Conservation (phyloP, 2,888 invertebrate species). For the Apamea crenata region DNA sequence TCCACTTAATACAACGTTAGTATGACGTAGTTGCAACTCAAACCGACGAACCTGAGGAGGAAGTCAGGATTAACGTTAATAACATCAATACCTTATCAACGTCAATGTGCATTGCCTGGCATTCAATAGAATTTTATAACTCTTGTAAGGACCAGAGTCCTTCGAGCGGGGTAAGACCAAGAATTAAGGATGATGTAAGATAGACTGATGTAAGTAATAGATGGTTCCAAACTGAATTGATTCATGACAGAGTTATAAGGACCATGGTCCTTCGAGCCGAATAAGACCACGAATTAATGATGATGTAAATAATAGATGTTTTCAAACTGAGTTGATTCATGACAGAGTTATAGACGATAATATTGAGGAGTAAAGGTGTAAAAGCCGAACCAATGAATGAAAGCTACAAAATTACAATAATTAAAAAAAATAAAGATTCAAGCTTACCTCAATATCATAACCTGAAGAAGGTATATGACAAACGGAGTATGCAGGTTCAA, state of each 20-base stretch:
- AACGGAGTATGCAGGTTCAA: constrained; percentile 63
- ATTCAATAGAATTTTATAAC: background rate
- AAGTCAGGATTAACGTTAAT: background rate
- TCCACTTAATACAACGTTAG: constrained; percentile 70
- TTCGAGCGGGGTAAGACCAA: too few species aligned
- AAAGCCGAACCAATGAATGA: background rate
- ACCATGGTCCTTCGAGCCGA: background rate
- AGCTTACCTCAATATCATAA: constrained; percentile 73
- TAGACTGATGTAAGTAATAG: too few species aligned
- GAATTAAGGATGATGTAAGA: background rate
- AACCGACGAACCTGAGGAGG: constrained; percentile 70
- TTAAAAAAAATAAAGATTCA: background rate
- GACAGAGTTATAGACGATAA: too few species aligned
- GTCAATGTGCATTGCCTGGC: too few species aligned
- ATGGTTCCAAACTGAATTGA: background rate
- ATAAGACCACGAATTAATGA: too few species aligned
- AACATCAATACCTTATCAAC: too few species aligned
- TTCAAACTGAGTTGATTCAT: background rate
- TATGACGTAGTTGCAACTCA: constrained; percentile 71
- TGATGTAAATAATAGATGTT: background rate
- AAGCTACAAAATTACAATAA: background rate
- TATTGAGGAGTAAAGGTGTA: background rate
- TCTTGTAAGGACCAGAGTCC: background rate
- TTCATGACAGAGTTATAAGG: too few species aligned
- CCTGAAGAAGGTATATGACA: constrained; percentile 67